Percentiles rank a stretch among this genome's conserved stretches.
These are phyloP conservation scores for Apotomis betuletana DNA, from an alignment of 2,888 invertebrate species.

Conservation along the genomic window DNA sequence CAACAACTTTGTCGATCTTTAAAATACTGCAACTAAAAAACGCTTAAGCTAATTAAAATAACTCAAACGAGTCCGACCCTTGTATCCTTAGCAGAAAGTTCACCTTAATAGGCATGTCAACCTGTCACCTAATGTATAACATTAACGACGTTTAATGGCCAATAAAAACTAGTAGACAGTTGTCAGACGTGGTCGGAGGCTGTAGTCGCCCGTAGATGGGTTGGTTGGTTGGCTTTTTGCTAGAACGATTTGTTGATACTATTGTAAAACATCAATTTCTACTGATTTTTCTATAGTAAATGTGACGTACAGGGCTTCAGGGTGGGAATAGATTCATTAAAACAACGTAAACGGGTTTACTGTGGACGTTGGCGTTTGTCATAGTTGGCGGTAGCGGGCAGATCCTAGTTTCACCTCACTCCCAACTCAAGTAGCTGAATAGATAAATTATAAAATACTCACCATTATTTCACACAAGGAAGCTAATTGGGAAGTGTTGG, in stretches of 20 bases:
- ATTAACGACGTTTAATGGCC: conserved; percentile 35
- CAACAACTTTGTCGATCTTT: conserved; percentile 3
- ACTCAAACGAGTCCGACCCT: conserved; percentile 23
- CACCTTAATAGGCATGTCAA: conserved; percentile 39
- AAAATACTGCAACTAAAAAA: conserved; percentile 2
- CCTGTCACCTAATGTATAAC: conserved; percentile 41
- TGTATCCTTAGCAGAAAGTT: conserved; percentile 35
- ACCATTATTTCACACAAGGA: too few relatives aligned
- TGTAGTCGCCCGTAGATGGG: conserved; percentile 23
- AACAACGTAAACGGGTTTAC: too few relatives aligned
- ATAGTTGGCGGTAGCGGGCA: too few relatives aligned
- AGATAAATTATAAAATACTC: too few relatives aligned
- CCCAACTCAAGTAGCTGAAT: too few relatives aligned
- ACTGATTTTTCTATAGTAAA: conserved; percentile 3
- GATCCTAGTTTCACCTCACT: too few relatives aligned
- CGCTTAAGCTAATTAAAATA: conserved; percentile 30
- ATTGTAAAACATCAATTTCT: conserved; percentile 31
- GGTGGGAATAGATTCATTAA: too few relatives aligned
- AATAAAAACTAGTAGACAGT: conserved; percentile 40
- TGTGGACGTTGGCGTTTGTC: too few relatives aligned
- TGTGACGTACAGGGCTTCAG: not conserved
- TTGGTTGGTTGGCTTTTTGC: conserved; percentile 15
- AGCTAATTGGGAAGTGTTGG: too few relatives aligned
- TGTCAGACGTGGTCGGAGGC: conserved; percentile 29
- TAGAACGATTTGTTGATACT: conserved; percentile 29